Percentiles rank a stretch among this genome's conserved stretches.
phyloP scores from a whole-genome alignment of 2,797 vertebrate species.

The Antennarius maculatus region DNA sequence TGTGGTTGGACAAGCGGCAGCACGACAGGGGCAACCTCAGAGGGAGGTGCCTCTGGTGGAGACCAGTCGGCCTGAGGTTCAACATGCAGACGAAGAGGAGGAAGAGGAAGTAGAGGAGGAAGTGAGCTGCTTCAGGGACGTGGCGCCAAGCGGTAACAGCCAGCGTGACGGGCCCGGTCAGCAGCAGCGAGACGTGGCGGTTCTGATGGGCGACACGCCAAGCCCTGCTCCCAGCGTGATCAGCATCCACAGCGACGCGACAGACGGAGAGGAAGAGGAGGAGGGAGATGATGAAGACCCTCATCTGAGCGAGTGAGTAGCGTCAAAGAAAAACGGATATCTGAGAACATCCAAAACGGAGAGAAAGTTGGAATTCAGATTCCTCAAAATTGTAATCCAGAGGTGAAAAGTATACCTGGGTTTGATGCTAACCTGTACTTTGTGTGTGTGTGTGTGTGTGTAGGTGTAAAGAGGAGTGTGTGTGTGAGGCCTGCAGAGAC shows the following conservation, averaged over 20 bases:
- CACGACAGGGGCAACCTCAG: slow-evolving; percentile 74
- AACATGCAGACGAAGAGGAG: slow-evolving; percentile 61
- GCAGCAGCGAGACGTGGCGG: slow-evolving; percentile 84
- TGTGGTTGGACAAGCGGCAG: slow-evolving; percentile 78
- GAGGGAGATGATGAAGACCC: slow-evolving; percentile 69
- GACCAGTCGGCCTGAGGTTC: slow-evolving; percentile 71
- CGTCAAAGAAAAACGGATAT: too few relatives aligned
- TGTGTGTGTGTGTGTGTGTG: background rate
- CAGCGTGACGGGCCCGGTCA: slow-evolving; percentile 74
- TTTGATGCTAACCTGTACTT: background rate
- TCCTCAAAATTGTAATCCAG: background rate
- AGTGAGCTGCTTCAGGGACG: slow-evolving; percentile 78
- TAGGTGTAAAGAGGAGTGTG: slow-evolving; percentile 92
- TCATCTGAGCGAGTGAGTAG: slow-evolving; percentile 85
- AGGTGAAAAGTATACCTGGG: background rate
- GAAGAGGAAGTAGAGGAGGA: slow-evolving; percentile 66
- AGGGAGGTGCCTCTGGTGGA: slow-evolving; percentile 76
- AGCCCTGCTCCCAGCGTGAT: slow-evolving; percentile 93
- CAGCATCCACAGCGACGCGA: slow-evolving; percentile 92
- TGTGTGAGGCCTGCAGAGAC: slow-evolving; percentile 94
- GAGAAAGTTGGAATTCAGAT: background rate
- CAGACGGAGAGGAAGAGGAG: slow-evolving; percentile 83
- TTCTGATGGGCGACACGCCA: slow-evolving; percentile 88
- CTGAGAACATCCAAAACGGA: too few relatives aligned
- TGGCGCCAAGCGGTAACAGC: slow-evolving; percentile 69